These are phyloP conservation scores for Aelia acuminata DNA, from an alignment of 2,888 invertebrate species.

Conservation along the genomic window DNA sequence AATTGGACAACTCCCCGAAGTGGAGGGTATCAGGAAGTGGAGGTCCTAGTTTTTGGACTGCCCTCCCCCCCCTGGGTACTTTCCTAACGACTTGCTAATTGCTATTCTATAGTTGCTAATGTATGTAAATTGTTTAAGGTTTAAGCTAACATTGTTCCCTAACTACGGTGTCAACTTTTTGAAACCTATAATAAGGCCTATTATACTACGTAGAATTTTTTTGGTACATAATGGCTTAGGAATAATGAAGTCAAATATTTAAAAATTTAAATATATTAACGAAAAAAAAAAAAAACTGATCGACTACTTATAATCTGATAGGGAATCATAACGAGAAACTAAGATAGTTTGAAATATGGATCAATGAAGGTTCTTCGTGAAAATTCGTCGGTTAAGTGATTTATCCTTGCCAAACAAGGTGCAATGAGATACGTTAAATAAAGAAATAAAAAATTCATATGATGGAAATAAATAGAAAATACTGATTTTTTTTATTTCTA, in stretches of 20 bases:
- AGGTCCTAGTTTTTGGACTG: background rate
- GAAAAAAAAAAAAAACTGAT: too few species aligned
- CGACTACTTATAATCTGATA: too few species aligned
- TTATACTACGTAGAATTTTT: background rate
- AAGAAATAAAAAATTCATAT: too few species aligned
- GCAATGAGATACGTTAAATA: too few species aligned
- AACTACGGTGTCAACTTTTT: background rate
- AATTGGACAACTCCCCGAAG: slow-evolving; percentile 22
- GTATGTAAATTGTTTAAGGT: background rate
- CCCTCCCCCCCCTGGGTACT: background rate
- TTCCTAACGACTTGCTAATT: slow-evolving; percentile 23
- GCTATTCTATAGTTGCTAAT: slow-evolving; percentile 14
- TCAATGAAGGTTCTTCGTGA: too few species aligned
- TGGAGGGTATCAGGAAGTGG: background rate
- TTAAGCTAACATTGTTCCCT: background rate
- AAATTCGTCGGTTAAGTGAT: too few species aligned
- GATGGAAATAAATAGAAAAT: too few species aligned
- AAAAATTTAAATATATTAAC: background rate
- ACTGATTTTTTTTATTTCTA: too few species aligned
- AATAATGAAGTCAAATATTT: background rate
- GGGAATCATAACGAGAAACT: too few species aligned
- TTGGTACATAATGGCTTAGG: background rate
- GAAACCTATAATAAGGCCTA: background rate
- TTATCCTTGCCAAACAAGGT: too few species aligned
- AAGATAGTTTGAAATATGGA: too few species aligned